These are phyloP conservation scores for Drosophila kuntzei DNA, from an alignment of 2,888 invertebrate species.

Conservation along the genomic window DNA sequence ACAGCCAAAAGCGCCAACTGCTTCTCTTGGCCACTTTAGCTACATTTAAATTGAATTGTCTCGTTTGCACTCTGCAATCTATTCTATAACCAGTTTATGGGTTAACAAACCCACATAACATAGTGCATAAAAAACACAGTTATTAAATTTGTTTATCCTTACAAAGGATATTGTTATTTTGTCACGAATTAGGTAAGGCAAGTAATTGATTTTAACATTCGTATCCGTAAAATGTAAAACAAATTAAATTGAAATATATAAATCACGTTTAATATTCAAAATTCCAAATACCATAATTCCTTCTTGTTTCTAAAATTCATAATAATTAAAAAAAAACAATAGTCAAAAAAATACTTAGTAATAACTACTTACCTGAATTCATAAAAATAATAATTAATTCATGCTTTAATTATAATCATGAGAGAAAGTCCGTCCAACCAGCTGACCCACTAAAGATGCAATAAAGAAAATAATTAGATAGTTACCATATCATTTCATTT, in stretches of 20 bases:
- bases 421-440: not conserved
- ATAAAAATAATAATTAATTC: no score
- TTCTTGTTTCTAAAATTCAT: no score
- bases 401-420: no score
- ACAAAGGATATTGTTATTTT: not conserved
- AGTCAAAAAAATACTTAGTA: no score
- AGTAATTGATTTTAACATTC: no score
- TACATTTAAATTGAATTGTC: conserved; percentile 49
- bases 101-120: conserved; percentile 4
- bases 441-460: not conserved
- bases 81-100: conserved; percentile 18
- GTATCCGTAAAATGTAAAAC: no score
- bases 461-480: not conserved
- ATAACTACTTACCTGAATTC: not conserved
- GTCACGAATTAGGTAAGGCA: no score
- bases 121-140: not conserved
- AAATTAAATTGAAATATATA: no score
- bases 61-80: conserved; percentile 6
- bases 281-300: no score
- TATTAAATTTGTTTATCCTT: conserved; percentile 1
- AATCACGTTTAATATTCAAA: no score
- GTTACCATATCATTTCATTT: conserved; percentile 2
- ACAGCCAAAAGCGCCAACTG: not conserved
- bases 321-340: no score
- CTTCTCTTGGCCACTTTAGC: conserved; percentile 19